Percentiles rank a stretch among this genome's conserved stretches.
These are phyloP conservation scores for Condylura cristata DNA, from an alignment of 2,113 vertebrate genomes.

Conservation along the genomic window DNA sequence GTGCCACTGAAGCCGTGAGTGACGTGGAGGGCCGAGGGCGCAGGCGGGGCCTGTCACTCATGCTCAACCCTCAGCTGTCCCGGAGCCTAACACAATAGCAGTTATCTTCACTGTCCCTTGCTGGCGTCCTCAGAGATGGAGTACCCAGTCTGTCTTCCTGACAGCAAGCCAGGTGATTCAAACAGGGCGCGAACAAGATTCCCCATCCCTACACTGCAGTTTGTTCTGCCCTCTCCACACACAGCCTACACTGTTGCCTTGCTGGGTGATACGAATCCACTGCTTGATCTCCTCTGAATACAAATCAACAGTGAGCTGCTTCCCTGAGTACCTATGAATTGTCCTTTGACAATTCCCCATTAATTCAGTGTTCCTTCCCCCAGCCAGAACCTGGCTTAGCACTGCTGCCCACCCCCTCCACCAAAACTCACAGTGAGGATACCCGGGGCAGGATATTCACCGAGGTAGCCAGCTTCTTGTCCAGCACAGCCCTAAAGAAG, in stretches of 20 bases:
- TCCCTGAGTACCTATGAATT: not conserved
- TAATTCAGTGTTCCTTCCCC: not conserved
- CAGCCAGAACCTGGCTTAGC: not conserved
- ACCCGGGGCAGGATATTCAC: constrained; percentile 91
- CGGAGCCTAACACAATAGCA: not conserved
- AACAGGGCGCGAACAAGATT: not conserved
- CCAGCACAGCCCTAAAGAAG: constrained; percentile 90
- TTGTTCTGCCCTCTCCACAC: not conserved
- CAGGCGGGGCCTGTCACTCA: not conserved
- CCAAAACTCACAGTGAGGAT: constrained; percentile 89
- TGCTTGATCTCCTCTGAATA: not conserved
- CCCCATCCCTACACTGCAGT: not conserved
- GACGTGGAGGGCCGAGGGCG: not conserved
- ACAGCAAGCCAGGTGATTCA: not conserved
- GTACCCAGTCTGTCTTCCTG: not conserved
- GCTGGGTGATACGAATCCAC: not conserved
- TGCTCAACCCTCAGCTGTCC: not conserved
- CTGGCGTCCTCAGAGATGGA: not conserved
- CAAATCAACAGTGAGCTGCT: not conserved
- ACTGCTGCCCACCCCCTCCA: not conserved
- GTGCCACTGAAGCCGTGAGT: not conserved
- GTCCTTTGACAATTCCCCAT: not conserved
- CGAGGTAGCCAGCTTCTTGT: constrained; percentile 90
- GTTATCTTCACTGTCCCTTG: not conserved
- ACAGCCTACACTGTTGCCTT: not conserved